Base-by-base conservation (phyloP, 1,140 invertebrate species). In the Nasonia longicornis region DNA sequence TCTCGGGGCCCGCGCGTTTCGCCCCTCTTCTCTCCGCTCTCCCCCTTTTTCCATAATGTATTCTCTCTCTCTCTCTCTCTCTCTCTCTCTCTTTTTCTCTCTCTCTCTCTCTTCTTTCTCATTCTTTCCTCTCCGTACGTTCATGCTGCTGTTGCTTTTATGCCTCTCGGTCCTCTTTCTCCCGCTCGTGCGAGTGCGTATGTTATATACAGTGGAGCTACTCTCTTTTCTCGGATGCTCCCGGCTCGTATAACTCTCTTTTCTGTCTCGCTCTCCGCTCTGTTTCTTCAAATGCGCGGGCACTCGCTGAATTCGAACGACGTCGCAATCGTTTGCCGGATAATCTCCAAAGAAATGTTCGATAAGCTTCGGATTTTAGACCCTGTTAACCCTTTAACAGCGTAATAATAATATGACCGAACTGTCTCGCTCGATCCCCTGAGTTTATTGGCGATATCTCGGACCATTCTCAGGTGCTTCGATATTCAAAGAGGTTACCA, bases 41-140 rank as follows among this genome's bases (percentile, higher is more conserved):
- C 52, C 69, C 70, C 29, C 69, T 72, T 64, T 38, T 58, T 70
- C 76, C 73, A 83, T 83, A 83, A 84, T 77, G 80, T 82, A 82
- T 86, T 84, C 85, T 79, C 79, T 48, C 29, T 63, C 52, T 42
- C 35, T 26, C 45, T 11, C 67, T 69, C 74, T 66, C 48, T 58
- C 26, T 26, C 26, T 26, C 70, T 20, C 69, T 72, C 45, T 38
- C 42, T 70, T 75, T 84, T 84, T 79, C 80, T 86, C 83, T 74
- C 67, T 83, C 80, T 82, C 80, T 78, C 80, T 82, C 73, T 76
- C 63, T 67, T 72, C 31, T 74, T 80, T 67, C 64, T 67, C 11
- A 26, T 67, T 75, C 80, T 80, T 73, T 66, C 52, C 35, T 77
- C 67, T 66, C 66, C 42, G 2, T 72, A 26, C 42, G 31, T 66